Conservation (phyloP, 2,888 invertebrate species). For the Orthosia cruda region DNA sequence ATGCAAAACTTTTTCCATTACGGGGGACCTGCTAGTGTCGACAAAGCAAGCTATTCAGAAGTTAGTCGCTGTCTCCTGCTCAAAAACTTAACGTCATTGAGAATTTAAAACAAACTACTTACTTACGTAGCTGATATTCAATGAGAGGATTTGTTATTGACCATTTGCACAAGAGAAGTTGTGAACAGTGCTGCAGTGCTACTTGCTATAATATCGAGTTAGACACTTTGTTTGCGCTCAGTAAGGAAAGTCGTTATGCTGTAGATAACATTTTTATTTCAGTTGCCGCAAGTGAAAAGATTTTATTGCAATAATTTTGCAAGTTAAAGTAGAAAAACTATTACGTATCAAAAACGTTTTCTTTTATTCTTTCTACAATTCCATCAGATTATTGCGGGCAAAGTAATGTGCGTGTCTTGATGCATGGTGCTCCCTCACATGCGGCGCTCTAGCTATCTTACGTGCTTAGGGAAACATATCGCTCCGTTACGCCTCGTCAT, state of each 20-base stretch:
- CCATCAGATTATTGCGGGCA: conserved; percentile 38
- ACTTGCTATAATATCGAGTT: conserved; percentile 37
- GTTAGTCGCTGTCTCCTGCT: conserved; percentile 73
- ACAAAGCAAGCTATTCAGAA: conserved; percentile 75
- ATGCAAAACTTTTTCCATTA: conserved; percentile 81
- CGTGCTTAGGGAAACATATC: conserved; percentile 66
- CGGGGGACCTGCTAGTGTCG: conserved; percentile 69
- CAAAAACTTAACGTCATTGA: conserved; percentile 72
- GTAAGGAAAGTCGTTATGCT: conserved; percentile 23
- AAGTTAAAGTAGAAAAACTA: conserved; percentile 8
- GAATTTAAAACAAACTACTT: conserved; percentile 66
- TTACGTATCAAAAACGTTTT: background rate
- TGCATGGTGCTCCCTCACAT: conserved; percentile 54
- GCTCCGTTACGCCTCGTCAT: conserved; percentile 57
- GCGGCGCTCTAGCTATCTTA: conserved; percentile 61
- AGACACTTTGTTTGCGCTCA: conserved; percentile 38
- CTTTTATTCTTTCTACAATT: conserved; percentile 26
- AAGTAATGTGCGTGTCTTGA: conserved; percentile 53
- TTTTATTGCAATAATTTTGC: conserved; percentile 6
- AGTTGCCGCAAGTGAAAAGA: conserved; percentile 4
- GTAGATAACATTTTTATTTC: conserved; percentile 31
- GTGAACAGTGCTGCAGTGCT: conserved; percentile 27
- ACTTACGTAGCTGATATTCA: conserved; percentile 40
- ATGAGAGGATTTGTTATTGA: conserved; percentile 32
- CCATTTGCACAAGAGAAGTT: conserved; percentile 32